These are phyloP conservation scores for Plutomurus gul DNA, from an alignment of 1,140 invertebrate genomes.

Conservation along the genomic window DNA sequence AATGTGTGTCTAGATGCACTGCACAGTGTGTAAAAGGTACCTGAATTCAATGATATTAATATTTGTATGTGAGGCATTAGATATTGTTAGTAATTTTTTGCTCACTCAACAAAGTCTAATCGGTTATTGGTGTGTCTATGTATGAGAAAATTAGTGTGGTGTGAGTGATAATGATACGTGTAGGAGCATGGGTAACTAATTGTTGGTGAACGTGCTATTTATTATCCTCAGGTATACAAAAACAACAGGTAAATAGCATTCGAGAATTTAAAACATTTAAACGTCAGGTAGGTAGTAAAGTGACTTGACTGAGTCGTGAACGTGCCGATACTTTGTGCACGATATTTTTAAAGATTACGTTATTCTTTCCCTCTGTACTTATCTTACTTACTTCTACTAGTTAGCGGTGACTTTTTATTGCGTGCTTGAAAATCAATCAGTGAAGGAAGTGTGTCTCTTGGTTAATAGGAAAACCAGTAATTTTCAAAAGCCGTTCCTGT, in stretches of 20 bases:
- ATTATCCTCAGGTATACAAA: background rate
- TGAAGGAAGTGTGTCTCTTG: background rate
- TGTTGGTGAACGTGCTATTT: background rate
- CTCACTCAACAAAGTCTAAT: background rate
- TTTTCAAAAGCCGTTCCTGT: background rate
- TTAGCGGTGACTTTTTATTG: background rate
- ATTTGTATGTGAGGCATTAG: background rate
- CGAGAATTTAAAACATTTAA: no score
- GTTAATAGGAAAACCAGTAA: background rate
- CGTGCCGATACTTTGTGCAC: background rate
- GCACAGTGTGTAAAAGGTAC: background rate
- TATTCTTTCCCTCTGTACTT: background rate
- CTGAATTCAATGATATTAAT: background rate
- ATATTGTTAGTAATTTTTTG: background rate
- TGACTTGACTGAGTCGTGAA: no score
- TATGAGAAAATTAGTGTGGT: conserved; percentile 8
- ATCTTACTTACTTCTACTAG: background rate
- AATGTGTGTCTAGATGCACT: background rate
- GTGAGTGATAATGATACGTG: background rate
- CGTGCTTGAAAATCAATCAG: conserved; percentile 14
- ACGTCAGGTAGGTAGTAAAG: no score
- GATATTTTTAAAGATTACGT: background rate
- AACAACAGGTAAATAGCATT: no score
- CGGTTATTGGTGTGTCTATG: conserved; percentile 9
- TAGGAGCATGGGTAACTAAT: background rate